phyloP scores from a whole-genome alignment of 2,888 invertebrate species.

The Erebia palarica region DNA sequence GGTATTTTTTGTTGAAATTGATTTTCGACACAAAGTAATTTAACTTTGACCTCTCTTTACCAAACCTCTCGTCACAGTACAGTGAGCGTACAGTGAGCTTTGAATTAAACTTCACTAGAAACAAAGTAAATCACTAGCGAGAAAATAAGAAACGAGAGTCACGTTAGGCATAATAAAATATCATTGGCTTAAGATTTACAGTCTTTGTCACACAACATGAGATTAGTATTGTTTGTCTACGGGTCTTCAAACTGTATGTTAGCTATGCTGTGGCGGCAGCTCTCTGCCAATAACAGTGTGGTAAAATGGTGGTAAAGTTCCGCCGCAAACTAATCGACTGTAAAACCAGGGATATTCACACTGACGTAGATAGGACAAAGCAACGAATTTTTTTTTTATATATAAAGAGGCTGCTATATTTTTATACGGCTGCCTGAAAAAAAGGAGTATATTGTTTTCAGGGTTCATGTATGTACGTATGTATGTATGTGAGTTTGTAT shows the following conservation, averaged over 20 bases:
- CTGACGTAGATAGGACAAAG: neutral
- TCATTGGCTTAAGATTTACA: too few relatives aligned
- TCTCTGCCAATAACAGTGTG: neutral
- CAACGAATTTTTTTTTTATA: too few relatives aligned
- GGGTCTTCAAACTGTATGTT: neutral
- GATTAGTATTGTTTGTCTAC: neutral
- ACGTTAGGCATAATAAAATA: too few relatives aligned
- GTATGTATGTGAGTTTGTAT: too few relatives aligned
- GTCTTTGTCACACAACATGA: too few relatives aligned
- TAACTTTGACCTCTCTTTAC: neutral
- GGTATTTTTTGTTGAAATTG: neutral
- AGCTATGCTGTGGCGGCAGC: neutral
- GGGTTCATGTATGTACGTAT: too few relatives aligned
- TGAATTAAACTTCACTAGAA: neutral
- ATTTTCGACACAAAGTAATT: slow-evolving; percentile 6
- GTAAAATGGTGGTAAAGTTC: neutral
- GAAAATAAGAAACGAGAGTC: neutral
- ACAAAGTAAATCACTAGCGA: neutral
- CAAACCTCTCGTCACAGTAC: neutral
- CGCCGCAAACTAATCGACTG: slow-evolving; percentile 2
- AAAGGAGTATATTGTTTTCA: too few relatives aligned
- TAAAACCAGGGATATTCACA: neutral
- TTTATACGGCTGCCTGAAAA: too few relatives aligned
- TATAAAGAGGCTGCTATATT: neutral
- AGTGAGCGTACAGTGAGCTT: neutral